A percentile compares a stretch with the other conserved stretches of the same genome.
phyloP scores from a whole-genome alignment of 2,888 invertebrate genomes.

The Lysandra coridon region DNA sequence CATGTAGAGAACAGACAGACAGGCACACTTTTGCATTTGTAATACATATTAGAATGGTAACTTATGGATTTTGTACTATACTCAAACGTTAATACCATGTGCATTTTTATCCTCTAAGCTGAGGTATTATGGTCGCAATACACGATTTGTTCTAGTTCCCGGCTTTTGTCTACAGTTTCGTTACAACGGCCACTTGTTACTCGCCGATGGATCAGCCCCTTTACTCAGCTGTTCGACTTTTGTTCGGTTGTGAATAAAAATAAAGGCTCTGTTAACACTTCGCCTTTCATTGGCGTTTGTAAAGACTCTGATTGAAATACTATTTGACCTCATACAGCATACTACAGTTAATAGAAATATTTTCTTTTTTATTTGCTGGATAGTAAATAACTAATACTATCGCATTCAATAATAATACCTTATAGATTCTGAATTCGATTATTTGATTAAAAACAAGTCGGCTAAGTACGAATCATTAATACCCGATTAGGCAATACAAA shows the following conservation, averaged over 20 bases:
- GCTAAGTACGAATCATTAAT: too few species aligned
- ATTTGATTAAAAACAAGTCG: too few species aligned
- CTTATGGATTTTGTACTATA: too few species aligned
- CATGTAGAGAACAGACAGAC: too few species aligned
- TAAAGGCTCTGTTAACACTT: background rate
- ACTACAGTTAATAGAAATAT: too few species aligned
- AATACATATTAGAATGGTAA: too few species aligned
- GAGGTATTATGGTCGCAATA: background rate
- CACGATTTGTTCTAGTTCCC: slow-evolving; percentile 17
- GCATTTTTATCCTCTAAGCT: background rate
- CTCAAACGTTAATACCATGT: too few species aligned
- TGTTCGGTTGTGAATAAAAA: background rate
- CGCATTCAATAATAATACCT: background rate
- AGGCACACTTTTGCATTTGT: too few species aligned
- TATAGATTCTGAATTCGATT: background rate
- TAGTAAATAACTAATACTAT: too few species aligned
- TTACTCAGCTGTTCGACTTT: background rate
- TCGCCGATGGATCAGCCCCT: slow-evolving; percentile 26
- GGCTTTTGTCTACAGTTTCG: slow-evolving; percentile 20
- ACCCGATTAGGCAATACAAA: background rate
- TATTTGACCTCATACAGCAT: background rate
- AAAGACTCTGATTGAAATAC: background rate
- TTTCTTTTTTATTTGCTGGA: too few species aligned
- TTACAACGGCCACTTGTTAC: slow-evolving; percentile 27
- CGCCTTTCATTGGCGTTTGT: background rate